These are phyloP conservation scores for Phylloscopus trochiloides DNA, from an alignment of 2,113 vertebrate genomes.

Conservation along the genomic window DNA sequence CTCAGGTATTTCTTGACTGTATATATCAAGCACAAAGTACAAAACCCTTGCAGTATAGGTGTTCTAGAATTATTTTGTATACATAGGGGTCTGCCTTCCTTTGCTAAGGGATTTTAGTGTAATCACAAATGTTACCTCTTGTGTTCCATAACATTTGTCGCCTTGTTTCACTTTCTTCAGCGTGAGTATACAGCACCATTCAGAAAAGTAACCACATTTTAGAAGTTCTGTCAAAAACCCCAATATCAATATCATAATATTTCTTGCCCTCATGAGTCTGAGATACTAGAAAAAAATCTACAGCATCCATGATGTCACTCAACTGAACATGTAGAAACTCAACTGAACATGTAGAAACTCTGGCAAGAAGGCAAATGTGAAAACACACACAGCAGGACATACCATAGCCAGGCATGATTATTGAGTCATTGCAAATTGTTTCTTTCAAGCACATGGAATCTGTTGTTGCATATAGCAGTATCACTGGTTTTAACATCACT, in stretches of 20 bases:
- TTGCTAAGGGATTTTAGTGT: background rate
- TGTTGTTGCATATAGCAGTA: background rate
- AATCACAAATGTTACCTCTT: background rate
- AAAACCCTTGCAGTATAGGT: background rate
- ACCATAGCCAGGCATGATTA: background rate
- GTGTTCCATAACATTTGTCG: fast-evolving
- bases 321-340: background rate
- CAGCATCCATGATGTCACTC: background rate
- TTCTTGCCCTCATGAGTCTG: background rate
- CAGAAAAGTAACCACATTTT: background rate
- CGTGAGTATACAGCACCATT: background rate
- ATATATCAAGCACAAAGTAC: background rate
- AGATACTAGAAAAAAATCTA: background rate
- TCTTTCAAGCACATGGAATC: background rate
- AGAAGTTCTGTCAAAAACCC: background rate
- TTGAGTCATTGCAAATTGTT: background rate
- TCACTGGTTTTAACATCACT: background rate
- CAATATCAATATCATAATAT: background rate
- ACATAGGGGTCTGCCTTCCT: background rate
- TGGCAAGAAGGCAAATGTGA: background rate
- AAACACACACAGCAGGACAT: background rate
- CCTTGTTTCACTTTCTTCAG: background rate
- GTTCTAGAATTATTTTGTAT: background rate
- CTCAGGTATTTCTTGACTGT: background rate
- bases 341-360: background rate